Percentiles rank a stretch among this genome's conserved stretches.
Evolutionary conservation across 2,888 invertebrate species (phyloP).

Genomic region (Leptinotarsa tumamoca): DNA sequence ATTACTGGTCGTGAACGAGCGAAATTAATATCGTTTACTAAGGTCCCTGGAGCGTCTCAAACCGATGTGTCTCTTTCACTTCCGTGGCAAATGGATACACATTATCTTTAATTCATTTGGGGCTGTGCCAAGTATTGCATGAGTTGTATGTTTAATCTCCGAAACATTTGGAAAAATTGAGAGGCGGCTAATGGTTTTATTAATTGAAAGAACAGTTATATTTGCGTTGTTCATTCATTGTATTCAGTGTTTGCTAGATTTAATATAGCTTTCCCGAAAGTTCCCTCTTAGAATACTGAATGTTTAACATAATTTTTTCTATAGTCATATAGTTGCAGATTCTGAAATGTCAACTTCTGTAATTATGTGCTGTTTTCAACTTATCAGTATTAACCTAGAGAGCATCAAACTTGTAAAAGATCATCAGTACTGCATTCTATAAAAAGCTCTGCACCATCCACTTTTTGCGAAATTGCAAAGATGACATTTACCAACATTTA

Average conservation of each 20-base stretch:
- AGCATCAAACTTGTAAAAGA: too few species aligned
- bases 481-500: too few species aligned
- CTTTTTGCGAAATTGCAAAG: too few species aligned
- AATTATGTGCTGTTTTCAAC: too few species aligned
- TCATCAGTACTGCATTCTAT: too few species aligned
- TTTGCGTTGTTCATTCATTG: background rate
- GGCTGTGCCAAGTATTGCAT: conserved; percentile 20
- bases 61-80: conserved; percentile 24
- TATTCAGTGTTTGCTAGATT: background rate
- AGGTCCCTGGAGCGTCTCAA: conserved; percentile 15
- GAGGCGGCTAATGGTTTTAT: background rate
- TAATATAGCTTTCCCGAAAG: too few species aligned
- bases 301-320: too few species aligned
- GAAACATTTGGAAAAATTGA: conserved; percentile 11
- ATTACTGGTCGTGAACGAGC: conserved; percentile 13
- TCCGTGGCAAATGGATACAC: conserved; percentile 28
- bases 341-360: too few species aligned
- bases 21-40: conserved; percentile 21
- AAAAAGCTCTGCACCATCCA: too few species aligned
- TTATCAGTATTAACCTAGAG: too few species aligned
- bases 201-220: background rate
- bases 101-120: conserved; percentile 31
- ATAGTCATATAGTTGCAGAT: too few species aligned
- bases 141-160: background rate
- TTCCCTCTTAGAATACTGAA: too few species aligned